Evolutionary conservation across 2,888 invertebrate genomes (phyloP).

Genomic region (Sesia apiformis): DNA sequence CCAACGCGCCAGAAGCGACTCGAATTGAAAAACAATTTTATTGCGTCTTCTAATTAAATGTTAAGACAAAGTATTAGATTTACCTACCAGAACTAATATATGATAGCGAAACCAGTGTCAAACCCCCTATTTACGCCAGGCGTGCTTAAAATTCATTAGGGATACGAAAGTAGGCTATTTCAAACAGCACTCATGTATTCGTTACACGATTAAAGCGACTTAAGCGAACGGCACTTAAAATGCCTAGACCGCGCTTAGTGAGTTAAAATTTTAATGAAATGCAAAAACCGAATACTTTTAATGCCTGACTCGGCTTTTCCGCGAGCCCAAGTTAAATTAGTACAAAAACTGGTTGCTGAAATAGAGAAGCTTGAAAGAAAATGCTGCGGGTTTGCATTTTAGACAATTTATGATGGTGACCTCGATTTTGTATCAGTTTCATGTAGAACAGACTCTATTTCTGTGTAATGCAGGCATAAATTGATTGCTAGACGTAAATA

Average conservation of each 20-base stretch:
- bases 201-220: conserved; percentile 45
- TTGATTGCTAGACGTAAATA: too few relatives aligned
- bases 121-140: too few relatives aligned
- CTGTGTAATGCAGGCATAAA: too few relatives aligned
- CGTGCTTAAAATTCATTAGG: conserved; percentile 15
- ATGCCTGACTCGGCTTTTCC: conserved; percentile 29
- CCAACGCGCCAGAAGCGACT: too few relatives aligned
- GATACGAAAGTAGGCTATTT: conserved; percentile 16
- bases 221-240: conserved; percentile 35
- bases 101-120: too few relatives aligned
- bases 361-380: not conserved
- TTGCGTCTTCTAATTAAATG: too few relatives aligned
- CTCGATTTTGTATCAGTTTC: too few relatives aligned
- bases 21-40: too few relatives aligned
- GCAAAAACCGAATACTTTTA: conserved; percentile 50
- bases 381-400: not conserved
- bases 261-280: conserved; percentile 53
- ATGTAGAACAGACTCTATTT: too few relatives aligned
- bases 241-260: conserved; percentile 41
- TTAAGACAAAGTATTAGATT: too few relatives aligned
- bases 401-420: not conserved
- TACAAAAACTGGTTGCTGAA: conserved; percentile 4
- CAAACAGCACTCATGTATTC: conserved; percentile 37
- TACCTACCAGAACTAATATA: too few relatives aligned
- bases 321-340: conserved; percentile 24